These are phyloP conservation scores for Pterostichus madidus DNA, from an alignment of 2,888 invertebrate species.

Conservation along the genomic window DNA sequence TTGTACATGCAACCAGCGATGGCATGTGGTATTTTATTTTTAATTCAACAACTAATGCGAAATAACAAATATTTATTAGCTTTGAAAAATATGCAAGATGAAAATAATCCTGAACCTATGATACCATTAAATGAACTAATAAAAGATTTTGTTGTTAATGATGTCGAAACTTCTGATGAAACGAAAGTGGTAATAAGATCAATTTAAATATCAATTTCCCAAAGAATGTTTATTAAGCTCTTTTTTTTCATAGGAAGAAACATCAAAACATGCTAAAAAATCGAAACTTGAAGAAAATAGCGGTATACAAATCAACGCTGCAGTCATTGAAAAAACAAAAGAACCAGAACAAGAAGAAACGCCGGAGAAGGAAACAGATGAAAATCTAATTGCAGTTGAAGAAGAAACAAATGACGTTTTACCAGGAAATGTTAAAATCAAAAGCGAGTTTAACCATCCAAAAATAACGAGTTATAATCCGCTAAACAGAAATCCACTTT, in stretches of 20 bases:
- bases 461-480: constrained; percentile 82
- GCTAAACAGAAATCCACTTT: constrained; percentile 89
- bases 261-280: background rate
- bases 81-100: constrained; percentile 71
- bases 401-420: constrained; percentile 44
- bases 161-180: constrained; percentile 73
- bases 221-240: background rate
- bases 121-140: constrained; percentile 71
- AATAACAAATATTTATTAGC: constrained; percentile 73
- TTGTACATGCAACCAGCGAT: constrained; percentile 87
- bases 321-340: constrained; percentile 22
- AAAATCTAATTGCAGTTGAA: constrained; percentile 67
- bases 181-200: constrained; percentile 75
- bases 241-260: background rate
- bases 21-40: constrained; percentile 89
- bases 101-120: constrained; percentile 59
- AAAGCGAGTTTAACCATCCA: constrained; percentile 68
- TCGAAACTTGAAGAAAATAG: constrained; percentile 71
- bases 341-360: constrained; percentile 71
- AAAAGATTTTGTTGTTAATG: constrained; percentile 72
- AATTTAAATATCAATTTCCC: constrained; percentile 69
- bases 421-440: constrained; percentile 63
- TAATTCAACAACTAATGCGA: constrained; percentile 85
- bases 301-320: constrained; percentile 21
- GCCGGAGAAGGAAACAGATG: constrained; percentile 71